Conservation (phyloP, 2,113 vertebrate species). For the Cinclus cinclus region DNA sequence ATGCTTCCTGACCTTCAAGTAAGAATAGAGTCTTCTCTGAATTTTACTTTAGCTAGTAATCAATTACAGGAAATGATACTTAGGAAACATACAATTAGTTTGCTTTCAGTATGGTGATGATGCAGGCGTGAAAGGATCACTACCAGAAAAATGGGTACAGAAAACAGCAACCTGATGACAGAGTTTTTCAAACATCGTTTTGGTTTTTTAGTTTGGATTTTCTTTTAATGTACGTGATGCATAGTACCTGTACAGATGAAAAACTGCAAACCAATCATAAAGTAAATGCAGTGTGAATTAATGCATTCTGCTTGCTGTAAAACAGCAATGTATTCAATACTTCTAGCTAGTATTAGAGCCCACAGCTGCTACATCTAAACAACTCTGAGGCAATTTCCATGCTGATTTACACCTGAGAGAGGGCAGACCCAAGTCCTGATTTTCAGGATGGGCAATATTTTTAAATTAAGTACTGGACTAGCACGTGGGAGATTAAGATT, state of each 20-base stretch:
- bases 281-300: not conserved
- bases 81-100: not conserved
- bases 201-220: not conserved
- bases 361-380: not conserved
- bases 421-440: not conserved
- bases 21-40: not conserved
- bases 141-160: not conserved
- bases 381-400: not conserved
- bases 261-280: not conserved
- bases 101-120: not conserved
- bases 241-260: not conserved
- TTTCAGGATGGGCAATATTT: slow-evolving; percentile 22
- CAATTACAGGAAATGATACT: not conserved
- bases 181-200: not conserved
- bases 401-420: not conserved
- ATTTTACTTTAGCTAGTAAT: not conserved
- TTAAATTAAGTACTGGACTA: not conserved
- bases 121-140: not conserved
- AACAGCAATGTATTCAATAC: not conserved
- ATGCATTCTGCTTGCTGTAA: not conserved
- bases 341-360: not conserved
- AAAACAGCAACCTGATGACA: not conserved
- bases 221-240: not conserved
- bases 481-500: not conserved
- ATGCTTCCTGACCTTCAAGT: not conserved